phyloP scores from a whole-genome alignment of 37 sponge, comb jelly and placozoan species.

The Chondrilla cf. caribensis region DNA sequence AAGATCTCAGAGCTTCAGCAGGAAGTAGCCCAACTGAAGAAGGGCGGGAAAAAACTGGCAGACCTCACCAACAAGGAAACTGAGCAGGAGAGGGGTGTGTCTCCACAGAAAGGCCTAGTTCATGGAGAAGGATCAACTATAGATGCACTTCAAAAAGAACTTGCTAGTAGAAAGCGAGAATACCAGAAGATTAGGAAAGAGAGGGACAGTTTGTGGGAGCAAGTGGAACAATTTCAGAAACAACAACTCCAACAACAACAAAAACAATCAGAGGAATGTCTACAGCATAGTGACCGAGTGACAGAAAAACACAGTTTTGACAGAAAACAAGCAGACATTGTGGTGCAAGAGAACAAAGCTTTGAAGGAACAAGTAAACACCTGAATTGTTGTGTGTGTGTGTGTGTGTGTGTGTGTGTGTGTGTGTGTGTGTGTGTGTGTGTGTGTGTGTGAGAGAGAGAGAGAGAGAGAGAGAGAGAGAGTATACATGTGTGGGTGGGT shows the following conservation, averaged over 20 bases:
- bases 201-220: not conserved
- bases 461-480: too few relatives aligned
- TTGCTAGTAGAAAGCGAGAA: not conserved
- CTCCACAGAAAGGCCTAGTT: not conserved
- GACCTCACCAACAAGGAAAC: not conserved
- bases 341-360: not conserved
- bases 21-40: not conserved
- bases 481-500: too few relatives aligned
- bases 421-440: too few relatives aligned
- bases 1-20: not conserved
- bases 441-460: too few relatives aligned
- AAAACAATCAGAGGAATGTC: too few relatives aligned
- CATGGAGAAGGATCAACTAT: not conserved
- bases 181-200: slow-evolving; percentile 1
- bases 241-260: too few relatives aligned
- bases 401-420: too few relatives aligned
- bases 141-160: not conserved
- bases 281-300: too few relatives aligned
- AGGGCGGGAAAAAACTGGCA: not conserved
- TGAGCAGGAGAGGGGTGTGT: not conserved
- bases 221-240: not conserved
- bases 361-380: slow-evolving; percentile 3
- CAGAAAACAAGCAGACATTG: not conserved
- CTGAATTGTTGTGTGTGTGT: too few relatives aligned
- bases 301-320: too few relatives aligned